Evolutionary conservation across 1,140 invertebrate species (phyloP), one percentile per base, ranked within the genome.

Genomic region (Macrobrachium rosenbergii): DNA sequence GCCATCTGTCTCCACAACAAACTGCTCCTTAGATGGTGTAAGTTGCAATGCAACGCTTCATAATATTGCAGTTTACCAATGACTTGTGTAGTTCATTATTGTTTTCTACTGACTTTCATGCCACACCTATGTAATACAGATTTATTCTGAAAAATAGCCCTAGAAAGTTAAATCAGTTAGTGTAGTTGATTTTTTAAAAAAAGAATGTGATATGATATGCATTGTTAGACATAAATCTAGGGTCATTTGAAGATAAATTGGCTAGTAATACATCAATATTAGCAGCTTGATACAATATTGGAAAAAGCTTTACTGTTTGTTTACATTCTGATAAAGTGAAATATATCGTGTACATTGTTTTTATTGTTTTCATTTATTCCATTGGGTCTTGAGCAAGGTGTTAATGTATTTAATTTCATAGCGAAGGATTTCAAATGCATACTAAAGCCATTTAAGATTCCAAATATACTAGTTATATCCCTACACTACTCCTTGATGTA

Each of bases 181-280:
- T 84, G 37, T 76, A 83, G 58, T 67, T 59, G 45, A 63, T 76
- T 83, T 37, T 37, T 75, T 52, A 83, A 19, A 76, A 78, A 45
- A 77, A 43, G 21, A 28, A n/a, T 67, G 73, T 77, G 60, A 84
- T 84, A 52, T 52, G 23, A 64, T 83, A 63, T 83, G 82, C 82
- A 83, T 84, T 84, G 37, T 77, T 76, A 84, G 21, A 63, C 63
- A 58, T 84, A 77, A 84, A 59, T 78, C 83, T 84, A 84, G 83
- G 83, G 83, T 84, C 69, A 77, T 84, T 78, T 84, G 76, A 84
- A 84, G 60, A 83, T 83, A 84, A 75, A 84, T 78, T 83, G 73
- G 83, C 75, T 84, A 84, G 83, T 84, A 84, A 78, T 78, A 73
- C 75, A 77, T 84, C 75, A 84, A 63, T 84, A 84, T 84, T 84